phyloP scores from a whole-genome alignment of 2,113 vertebrate genomes.

The Felis chaus region DNA sequence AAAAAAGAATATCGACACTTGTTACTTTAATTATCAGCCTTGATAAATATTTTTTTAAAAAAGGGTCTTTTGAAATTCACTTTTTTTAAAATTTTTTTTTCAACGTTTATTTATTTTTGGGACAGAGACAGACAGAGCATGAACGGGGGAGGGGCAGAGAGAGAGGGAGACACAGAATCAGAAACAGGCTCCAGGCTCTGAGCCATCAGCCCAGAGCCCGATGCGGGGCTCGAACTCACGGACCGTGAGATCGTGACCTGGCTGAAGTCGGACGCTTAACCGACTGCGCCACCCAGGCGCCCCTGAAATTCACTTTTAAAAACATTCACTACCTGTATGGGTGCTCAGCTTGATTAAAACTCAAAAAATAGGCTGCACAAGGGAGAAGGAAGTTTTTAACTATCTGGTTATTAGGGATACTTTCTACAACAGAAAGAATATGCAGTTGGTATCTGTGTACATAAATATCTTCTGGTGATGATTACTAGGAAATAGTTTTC shows the following conservation, averaged over 20 bases:
- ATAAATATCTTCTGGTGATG: conserved; percentile 16
- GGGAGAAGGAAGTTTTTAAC: conserved; percentile 22
- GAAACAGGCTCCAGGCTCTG: too few species aligned
- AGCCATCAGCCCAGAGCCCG: too few species aligned
- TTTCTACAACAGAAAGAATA: conserved; percentile 49
- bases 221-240: too few species aligned
- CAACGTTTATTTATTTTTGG: too few species aligned
- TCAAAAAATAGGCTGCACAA: not conserved
- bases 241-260: too few species aligned
- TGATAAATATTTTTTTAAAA: conserved; percentile 58
- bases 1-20: conserved; percentile 64
- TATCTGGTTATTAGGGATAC: not conserved
- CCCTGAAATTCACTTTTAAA: conserved; percentile 31
- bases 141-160: too few species aligned
- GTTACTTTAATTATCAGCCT: conserved; percentile 58
- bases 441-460: not conserved
- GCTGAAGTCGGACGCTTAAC: too few species aligned
- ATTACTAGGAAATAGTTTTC: conserved; percentile 35
- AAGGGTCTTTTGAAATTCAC: conserved; percentile 30
- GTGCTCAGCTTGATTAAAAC: conserved; percentile 44
- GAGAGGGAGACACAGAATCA: too few species aligned
- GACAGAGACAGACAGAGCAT: too few species aligned
- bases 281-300: too few species aligned
- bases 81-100: not conserved
- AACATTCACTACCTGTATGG: not conserved